Evolutionary conservation across 2,113 vertebrate genomes (phyloP), one percentile per base, ranked within the genome.

Genomic region (Tor tambroides): DNA sequence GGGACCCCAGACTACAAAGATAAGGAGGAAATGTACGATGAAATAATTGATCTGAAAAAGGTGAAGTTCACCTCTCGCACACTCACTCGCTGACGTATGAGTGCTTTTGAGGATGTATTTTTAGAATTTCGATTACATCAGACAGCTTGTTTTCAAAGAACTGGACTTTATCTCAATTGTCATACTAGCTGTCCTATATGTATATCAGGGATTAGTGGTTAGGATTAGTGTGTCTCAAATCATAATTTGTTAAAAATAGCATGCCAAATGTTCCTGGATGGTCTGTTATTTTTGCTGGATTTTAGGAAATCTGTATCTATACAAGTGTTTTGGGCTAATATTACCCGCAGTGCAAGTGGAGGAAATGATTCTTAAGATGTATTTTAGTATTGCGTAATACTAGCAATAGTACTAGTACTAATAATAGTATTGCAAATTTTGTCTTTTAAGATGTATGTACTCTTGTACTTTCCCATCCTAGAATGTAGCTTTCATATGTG

Each of bases 11-110:
- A 96, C 91, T 95, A 93, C 93, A 96, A 95, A 91, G 97, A 97
- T 56, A 98, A 96, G 80, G 97, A 99, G 90, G 97, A 97, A 83
- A 98, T 99, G 98, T 97, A 98, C 14, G 95, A 98, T 65, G 97
- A 99, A 93, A 98, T 99, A 61, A 94, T 97, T 43, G 96, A 96
- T 82, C 91, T 99, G 67, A 99, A 99, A 90, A 99, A 99, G 97
- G 97, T 99, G 94, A 79, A 12, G 21, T 3, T 54, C 30, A 26
- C 38, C 35, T 11, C 30, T 6, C 1, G 26, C 5, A 14, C 43
- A 59, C 71, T 14, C 35, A 8, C 75, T 54, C 26, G n/a, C n/a
- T 77, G 43, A 21, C 15, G n/a, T 54, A 19, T 28, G 49, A 49
- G 46, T 78, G 75, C 7, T 61, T 80, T 80, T 41, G 21, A 80